A percentile compares a stretch with the other conserved stretches of the same genome.
These are phyloP conservation scores for Plecotus auritus DNA, from an alignment of 2,113 vertebrate species.

Conservation along the genomic window DNA sequence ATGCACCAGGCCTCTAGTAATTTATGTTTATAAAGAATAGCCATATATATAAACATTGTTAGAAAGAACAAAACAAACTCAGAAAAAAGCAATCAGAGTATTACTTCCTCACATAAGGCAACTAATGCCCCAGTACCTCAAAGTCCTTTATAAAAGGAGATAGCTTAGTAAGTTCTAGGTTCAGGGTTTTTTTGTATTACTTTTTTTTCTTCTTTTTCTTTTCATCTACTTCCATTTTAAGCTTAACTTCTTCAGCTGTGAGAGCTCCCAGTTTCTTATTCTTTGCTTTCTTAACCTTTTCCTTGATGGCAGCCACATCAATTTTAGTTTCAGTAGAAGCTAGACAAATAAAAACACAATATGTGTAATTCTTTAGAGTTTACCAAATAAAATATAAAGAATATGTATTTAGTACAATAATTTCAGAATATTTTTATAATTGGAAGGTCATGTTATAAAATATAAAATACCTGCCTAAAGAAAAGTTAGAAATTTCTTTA, in stretches of 20 bases:
- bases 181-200: neutral
- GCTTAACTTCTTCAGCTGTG: constrained; percentile 81
- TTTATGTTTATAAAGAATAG: constrained; percentile 1
- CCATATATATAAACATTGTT: neutral
- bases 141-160: constrained; percentile 73
- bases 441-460: neutral
- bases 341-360: constrained; percentile 68
- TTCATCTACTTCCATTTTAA: constrained; percentile 76
- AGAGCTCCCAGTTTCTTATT: constrained; percentile 94
- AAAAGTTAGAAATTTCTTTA: neutral
- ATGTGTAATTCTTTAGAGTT: neutral
- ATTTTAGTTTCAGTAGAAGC: constrained; percentile 88
- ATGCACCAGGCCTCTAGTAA: neutral
- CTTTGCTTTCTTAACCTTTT: constrained; percentile 94
- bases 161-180: neutral
- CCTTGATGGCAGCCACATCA: constrained; percentile 92
- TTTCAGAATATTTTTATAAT: neutral
- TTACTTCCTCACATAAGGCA: neutral
- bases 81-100: neutral
- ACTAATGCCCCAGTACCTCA: neutral
- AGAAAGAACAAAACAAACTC: neutral
- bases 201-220: constrained; percentile 88
- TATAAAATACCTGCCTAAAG: neutral
- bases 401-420: neutral
- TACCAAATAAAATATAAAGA: neutral